Base-by-base conservation (phyloP, 2,113 vertebrate genomes). In the Clarias magur region DNA sequence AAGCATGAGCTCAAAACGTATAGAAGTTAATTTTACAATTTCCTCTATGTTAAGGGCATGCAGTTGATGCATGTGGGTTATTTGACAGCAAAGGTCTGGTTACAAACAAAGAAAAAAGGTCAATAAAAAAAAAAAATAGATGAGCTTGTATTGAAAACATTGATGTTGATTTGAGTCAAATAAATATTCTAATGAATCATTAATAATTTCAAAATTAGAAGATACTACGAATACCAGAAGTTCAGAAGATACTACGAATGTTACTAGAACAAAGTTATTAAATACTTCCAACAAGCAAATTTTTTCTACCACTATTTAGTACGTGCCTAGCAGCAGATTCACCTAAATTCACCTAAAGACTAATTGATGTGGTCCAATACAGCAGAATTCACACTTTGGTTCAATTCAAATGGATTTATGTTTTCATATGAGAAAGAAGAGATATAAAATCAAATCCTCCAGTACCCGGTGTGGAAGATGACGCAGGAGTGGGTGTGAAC, bases 401-500 rank as follows among this genome's bases (percentile, higher is more conserved):
- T 56, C 17, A 42, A 78, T 54, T 78, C 23, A 78, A 54, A 57
- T 8, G 0, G 73, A 34, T 70, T 17, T 1, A 34, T 6, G 16
- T 70, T 34, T 70, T 12, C 65, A 30, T 16, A 30, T 34, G 21
- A 21, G 82, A 57, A n/a, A 13, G 30, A 30, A 67, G 13, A 73
- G 38, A 23, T 25, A 53, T 25, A 76, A 82, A 76, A 48, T 17
- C 13, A 65, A 65, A 88, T 1, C 81, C 3, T 17, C 89, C 62
- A 73, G 86, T 34, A 19, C 87, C 67, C 65, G 80, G 10, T 16
- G 81, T 60, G 16, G 85, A 76, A 38, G 95, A 73, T 1, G 94
- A 85, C 96, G 93, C 93, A 4, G 97, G 94, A 73, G 96, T 68
- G 0, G 98, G 97, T 9, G 98, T 99, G 92, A 99, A 99, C 84